phyloP scores from a whole-genome alignment of 2,113 vertebrate genomes.

The Hippoglossus stenolepis region DNA sequence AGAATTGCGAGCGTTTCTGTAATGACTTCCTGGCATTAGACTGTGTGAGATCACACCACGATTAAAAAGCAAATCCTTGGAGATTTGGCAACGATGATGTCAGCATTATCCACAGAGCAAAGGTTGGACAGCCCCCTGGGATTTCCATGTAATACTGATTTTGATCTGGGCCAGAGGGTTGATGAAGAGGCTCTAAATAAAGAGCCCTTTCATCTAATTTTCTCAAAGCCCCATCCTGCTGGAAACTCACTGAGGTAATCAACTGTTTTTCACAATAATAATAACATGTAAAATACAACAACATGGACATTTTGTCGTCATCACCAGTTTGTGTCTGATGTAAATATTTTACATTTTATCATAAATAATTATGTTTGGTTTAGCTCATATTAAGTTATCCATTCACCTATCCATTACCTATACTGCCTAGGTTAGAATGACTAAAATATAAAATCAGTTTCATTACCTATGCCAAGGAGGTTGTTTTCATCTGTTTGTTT shows the following conservation, averaged over 20 bases:
- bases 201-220: conserved; percentile 6
- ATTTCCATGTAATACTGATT: conserved; percentile 32
- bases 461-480: too few species aligned
- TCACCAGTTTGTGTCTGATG: not conserved
- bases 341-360: too few species aligned
- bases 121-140: conserved; percentile 43
- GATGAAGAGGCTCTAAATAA: conserved; percentile 61
- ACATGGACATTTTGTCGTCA: conserved; percentile 10
- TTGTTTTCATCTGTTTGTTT: too few species aligned
- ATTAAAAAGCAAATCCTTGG: conserved; percentile 75
- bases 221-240: too few species aligned
- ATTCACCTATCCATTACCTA: too few species aligned
- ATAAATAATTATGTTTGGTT: too few species aligned
- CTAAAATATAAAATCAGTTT: too few species aligned
- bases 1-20: conserved; percentile 27
- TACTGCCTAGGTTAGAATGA: too few species aligned
- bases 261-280: too few species aligned
- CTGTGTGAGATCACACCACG: conserved; percentile 51
- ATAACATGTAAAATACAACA: too few species aligned
- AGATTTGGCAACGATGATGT: conserved; percentile 66
- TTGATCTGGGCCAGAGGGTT: conserved; percentile 60
- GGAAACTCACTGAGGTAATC: too few species aligned
- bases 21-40: conserved; percentile 58
- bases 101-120: conserved; percentile 54
- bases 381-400: too few species aligned